Conservation (phyloP, 2,113 vertebrate species). For the Variabilichromis moorii region DNA sequence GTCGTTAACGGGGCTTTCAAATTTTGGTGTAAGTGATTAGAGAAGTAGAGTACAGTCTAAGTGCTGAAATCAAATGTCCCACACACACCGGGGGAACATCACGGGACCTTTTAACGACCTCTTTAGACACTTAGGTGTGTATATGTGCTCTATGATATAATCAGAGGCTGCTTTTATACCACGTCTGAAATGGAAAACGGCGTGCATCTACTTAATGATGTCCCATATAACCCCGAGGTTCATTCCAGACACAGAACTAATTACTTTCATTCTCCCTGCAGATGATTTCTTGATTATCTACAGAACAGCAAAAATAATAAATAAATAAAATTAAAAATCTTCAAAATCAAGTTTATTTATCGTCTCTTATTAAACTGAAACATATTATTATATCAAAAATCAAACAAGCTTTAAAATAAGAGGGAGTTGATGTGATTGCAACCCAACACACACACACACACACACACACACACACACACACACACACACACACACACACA, state of each 20-base stretch:
- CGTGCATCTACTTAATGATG: neutral
- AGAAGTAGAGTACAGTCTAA: neutral
- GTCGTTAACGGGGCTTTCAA: neutral
- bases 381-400: neutral
- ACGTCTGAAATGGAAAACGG: neutral
- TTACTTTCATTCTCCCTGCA: neutral
- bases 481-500: neutral
- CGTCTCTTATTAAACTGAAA: neutral
- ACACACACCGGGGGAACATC: neutral
- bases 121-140: neutral
- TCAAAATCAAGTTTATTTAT: neutral
- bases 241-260: neutral
- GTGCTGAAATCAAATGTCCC: neutral
- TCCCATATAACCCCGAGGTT: accelerated
- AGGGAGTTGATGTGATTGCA: neutral
- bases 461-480: neutral
- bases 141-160: neutral
- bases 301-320: neutral
- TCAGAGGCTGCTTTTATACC: neutral
- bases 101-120: neutral
- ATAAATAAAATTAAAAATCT: neutral
- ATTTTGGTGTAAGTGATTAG: neutral
- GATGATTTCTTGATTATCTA: neutral
- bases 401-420: neutral
- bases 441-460: neutral